Evolutionary conservation across 2,888 invertebrate species (phyloP), one percentile per base, ranked within the genome.

Genomic region (Eupithecia subumbrata): DNA sequence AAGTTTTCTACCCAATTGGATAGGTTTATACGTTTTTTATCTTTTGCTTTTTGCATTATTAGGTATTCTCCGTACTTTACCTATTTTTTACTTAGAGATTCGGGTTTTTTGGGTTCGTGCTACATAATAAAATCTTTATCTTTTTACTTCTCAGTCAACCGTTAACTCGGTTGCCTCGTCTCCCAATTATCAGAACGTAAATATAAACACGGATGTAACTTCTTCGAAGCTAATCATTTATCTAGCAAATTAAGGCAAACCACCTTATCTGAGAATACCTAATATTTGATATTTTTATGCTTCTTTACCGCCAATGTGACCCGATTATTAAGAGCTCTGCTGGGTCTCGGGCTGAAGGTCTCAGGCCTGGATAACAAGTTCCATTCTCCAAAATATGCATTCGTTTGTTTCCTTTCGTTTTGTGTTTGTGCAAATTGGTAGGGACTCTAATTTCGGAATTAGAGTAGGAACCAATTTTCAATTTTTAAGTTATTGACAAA

Each of bases 181-280:
- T 34, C 64, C 8, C 34, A 64, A 34, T 64, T 64, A 64, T 64
- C 64, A 34, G 16, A 34, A 64, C n/a, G 34, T 64, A 30, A 63
- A 63, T 30, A 64, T 34, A 60, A 64, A 64, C 34, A 64, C 64
- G 64, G 64, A 64, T 64, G 34, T 64, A 18, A 64, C 34, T 64
- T 64, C 30, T 18, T 25, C 30, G 25, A 30, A 18, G 18, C 64
- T 64, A 34, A 18, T 18, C 64, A 34, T 64, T n/a, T 64, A 64
- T 64, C 64, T 16, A 64, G 34, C 34, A 34, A 64, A 34, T 64
- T 64, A 18, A 34, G 64, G 2, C 34, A 25, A 64, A 64, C 14
- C 63, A 30, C 63, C 34, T 64, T 64, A 64, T 64, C 34, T 34
- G 18, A 30, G 30, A 64, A 64, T 64, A 64, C 30, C 30, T 18